Percentiles rank a stretch among this genome's conserved stretches.
These are phyloP conservation scores for Sorex maritimensis DNA, from an alignment of 2,797 vertebrate genomes.

Conservation along the genomic window DNA sequence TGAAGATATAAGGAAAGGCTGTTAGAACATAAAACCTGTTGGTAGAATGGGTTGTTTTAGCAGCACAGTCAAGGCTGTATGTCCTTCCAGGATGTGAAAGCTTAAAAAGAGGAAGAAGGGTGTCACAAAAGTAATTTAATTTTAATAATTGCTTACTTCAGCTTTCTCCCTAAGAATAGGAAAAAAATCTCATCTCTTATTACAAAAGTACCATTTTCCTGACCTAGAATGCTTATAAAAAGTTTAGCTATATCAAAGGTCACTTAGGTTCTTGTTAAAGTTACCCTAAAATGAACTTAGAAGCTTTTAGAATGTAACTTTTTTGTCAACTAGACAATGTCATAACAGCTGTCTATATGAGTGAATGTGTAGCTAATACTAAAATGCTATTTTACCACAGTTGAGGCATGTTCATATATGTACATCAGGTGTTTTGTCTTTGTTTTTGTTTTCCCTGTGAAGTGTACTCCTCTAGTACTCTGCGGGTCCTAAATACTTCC, in stretches of 20 bases:
- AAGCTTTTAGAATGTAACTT: slow-evolving; percentile 13
- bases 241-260: neutral
- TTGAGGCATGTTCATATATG: neutral
- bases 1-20: neutral
- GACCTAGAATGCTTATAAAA: neutral
- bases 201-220: neutral
- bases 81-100: neutral
- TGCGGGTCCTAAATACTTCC: neutral
- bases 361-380: neutral
- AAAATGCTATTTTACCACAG: slow-evolving; percentile 28
- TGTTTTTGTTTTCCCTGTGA: slow-evolving; percentile 6
- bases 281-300: neutral
- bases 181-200: neutral
- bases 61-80: neutral
- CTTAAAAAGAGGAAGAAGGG: neutral
- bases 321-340: slow-evolving; percentile 4
- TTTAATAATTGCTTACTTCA: slow-evolving; percentile 44
- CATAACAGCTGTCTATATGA: slow-evolving; percentile 2
- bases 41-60: neutral
- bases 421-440: neutral
- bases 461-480: neutral
- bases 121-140: neutral
- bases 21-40: neutral
- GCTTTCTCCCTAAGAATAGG: neutral
- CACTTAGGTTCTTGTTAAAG: neutral